Evolutionary conservation across 1,140 invertebrate genomes (phyloP).

Genomic region (Zaprionus camerounensis): DNA sequence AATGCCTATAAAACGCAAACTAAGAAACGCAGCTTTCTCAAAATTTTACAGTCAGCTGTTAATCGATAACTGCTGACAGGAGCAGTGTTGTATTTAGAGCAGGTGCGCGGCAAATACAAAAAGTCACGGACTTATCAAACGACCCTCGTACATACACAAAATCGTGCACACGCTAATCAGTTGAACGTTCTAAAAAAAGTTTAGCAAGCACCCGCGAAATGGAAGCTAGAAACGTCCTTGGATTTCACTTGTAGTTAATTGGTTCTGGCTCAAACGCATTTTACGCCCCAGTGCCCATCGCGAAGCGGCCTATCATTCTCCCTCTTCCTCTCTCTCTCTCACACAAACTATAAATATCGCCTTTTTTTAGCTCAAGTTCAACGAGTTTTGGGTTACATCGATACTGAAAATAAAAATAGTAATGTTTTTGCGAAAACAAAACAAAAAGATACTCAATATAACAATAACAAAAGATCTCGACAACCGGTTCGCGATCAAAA

Average conservation of each 20-base stretch:
- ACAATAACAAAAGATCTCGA: conserved; percentile 42
- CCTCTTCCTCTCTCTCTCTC: neutral
- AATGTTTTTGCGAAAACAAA: conserved; percentile 50
- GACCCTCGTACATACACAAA: neutral
- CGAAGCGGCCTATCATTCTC: neutral
- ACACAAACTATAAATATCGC: conserved; percentile 12
- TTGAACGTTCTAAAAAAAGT: conserved; percentile 8
- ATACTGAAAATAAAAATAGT: conserved; percentile 63
- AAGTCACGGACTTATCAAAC: no score
- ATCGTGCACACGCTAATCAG: conserved; percentile 16
- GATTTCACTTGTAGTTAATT: conserved; percentile 17
- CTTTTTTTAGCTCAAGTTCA: conserved; percentile 75
- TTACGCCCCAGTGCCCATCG: conserved; percentile 20
- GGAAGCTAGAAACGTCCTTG: conserved; percentile 22
- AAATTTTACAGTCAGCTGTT: no score
- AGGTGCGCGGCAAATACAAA: no score
- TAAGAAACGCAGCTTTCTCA: no score
- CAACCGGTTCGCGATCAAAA: conserved; percentile 76
- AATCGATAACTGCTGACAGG: no score
- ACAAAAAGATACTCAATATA: conserved; percentile 28
- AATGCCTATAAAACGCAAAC: no score
- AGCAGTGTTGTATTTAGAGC: no score
- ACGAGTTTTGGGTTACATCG: conserved; percentile 69
- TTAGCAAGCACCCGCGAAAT: conserved; percentile 41
- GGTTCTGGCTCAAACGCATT: conserved; percentile 40